Base-by-base conservation (phyloP, 2,113 vertebrate genomes). In the Phalacrocorax carbo region DNA sequence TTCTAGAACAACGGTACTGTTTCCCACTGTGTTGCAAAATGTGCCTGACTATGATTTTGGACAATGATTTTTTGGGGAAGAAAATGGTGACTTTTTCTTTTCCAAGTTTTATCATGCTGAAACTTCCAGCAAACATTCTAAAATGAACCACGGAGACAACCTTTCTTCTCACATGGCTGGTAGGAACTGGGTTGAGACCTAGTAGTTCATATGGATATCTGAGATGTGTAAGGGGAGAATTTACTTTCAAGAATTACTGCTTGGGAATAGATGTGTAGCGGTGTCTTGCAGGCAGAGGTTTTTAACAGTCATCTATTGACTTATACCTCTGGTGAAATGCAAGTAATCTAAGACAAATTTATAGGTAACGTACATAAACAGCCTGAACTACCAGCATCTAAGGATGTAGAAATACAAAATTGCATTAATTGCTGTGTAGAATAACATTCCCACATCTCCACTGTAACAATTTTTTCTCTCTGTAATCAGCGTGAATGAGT, bases 1-100 rank as follows among this genome's bases (percentile, higher is more conserved):
- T 75, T 94, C 66, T 89, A 55, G 60, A 96, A 58, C 55, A 88
- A 82, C 51, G 38, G 7, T 62, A 40, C 20, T 38, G 12, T 86
- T 92, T 81, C 92, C 82, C 16, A 78, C 84, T 80, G 62, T 73
- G 78, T n/a, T 88, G 65, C 62, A 94, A 93, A 97, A 77, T 90
- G 64, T 84, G 61, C 40, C 54, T 82, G 34, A 64, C 46, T 79
- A 66, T 32, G 73, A 16, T 79, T 95, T 94, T 93, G 88, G 86
- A 87, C 46, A 36, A 71, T 21, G 11, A 48, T 71, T 79, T 79
- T 95, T n/a, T 1, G 5, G 32, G 16, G 30, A 88, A 58, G 40
- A 92, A 93, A 94, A 86, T 5, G 30, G 36, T 62, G 42, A 29
- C 22, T 68, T 82, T 77, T 83, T 78, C 7, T 77, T 86, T 57